These are phyloP conservation scores for Hypsopygia costalis DNA, from an alignment of 2,888 invertebrate genomes.

Conservation along the genomic window DNA sequence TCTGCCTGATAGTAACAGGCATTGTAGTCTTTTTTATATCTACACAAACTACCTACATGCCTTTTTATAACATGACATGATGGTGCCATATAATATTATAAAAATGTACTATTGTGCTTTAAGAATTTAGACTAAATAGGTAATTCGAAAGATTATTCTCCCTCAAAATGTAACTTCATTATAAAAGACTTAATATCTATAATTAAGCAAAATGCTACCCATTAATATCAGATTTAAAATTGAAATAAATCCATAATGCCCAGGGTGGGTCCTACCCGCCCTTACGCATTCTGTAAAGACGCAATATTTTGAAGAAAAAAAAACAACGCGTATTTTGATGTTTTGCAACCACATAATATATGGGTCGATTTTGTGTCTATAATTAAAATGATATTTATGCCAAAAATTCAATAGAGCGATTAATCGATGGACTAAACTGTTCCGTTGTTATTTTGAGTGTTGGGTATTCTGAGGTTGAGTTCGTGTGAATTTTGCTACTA, in stretches of 20 bases:
- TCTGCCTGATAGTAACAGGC: too few relatives aligned
- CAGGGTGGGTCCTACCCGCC: constrained; percentile 50
- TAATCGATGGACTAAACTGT: constrained; percentile 47
- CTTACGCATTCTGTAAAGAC: constrained; percentile 21
- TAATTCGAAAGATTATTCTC: too few relatives aligned
- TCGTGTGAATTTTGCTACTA: constrained; percentile 1
- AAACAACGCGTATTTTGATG: constrained; percentile 57
- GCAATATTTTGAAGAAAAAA: constrained; percentile 20
- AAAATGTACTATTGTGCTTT: too few relatives aligned
- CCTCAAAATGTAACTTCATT: constrained; percentile 35
- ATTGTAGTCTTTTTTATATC: too few relatives aligned
- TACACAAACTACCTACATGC: too few relatives aligned
- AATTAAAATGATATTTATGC: constrained; percentile 68
- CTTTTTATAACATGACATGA: too few relatives aligned
- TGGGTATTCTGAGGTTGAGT: not conserved
- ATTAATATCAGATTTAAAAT: constrained; percentile 45
- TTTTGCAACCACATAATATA: constrained; percentile 68
- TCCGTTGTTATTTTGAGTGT: constrained; percentile 25
- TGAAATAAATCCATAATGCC: constrained; percentile 56
- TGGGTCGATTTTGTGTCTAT: constrained; percentile 39
- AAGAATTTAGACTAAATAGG: too few relatives aligned
- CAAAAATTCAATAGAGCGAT: constrained; percentile 52
- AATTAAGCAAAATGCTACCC: constrained; percentile 52
- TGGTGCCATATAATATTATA: too few relatives aligned
- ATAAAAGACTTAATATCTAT: constrained; percentile 44